A percentile compares a stretch with the other conserved stretches of the same genome.
Conservation (phyloP, 2,113 vertebrate species). For the Sterrhoptilus dennistouni region DNA sequence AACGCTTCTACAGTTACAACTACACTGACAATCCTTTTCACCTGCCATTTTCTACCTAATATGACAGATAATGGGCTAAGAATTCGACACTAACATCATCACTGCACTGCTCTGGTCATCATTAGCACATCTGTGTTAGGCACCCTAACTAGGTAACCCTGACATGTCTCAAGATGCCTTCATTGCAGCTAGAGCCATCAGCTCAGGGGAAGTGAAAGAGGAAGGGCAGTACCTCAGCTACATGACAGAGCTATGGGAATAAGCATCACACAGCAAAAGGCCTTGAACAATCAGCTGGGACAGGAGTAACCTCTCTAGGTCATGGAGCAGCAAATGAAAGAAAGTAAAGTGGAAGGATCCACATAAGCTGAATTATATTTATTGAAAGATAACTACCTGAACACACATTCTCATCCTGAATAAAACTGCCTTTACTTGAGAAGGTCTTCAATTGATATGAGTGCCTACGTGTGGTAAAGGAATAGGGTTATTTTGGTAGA, state of each 20-base stretch:
- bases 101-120: not conserved
- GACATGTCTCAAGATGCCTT: not conserved
- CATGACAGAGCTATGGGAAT: not conserved
- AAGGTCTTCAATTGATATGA: not conserved
- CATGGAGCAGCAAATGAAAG: not conserved
- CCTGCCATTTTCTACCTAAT: not conserved
- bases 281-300: not conserved
- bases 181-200: not conserved
- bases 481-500: not conserved
- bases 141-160: not conserved
- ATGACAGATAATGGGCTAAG: not conserved
- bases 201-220: not conserved
- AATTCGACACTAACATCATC: not conserved
- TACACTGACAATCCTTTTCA: not conserved
- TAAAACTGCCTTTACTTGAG: not conserved
- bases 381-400: not conserved
- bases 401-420: not conserved
- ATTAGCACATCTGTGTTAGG: not conserved
- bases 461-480: not conserved
- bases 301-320: not conserved
- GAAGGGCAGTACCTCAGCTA: not conserved
- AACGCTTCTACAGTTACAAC: accelerated
- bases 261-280: not conserved
- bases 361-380: not conserved
- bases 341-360: not conserved